Conservation (phyloP, 1,140 invertebrate genomes). For the Scaptomyza hsui region DNA sequence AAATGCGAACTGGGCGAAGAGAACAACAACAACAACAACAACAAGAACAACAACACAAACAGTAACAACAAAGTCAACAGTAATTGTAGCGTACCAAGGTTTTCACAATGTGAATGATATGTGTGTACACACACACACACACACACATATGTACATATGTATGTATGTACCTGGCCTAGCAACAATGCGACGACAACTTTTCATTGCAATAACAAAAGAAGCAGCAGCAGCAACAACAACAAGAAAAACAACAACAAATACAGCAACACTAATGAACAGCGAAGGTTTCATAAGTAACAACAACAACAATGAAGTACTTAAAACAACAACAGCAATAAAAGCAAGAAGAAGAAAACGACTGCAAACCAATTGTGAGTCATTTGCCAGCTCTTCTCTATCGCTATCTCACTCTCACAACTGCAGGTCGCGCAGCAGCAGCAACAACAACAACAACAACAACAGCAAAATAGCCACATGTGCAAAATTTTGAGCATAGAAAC, state of each 20-base stretch:
- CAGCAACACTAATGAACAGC: conserved; percentile 48
- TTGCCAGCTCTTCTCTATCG: conserved; percentile 48
- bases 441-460: conserved; percentile 50
- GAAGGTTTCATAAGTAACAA: conserved; percentile 68
- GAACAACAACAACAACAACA: conserved; percentile 38
- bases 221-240: conserved; percentile 44
- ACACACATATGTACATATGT: conserved; percentile 42
- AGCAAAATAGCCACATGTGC: conserved; percentile 72
- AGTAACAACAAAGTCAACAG: conserved; percentile 67
- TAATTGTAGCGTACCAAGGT: conserved; percentile 79
- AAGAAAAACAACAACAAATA: conserved; percentile 39
- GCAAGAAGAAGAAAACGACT: conserved; percentile 58
- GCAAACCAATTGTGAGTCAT: conserved; percentile 74
- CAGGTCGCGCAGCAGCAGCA: conserved; percentile 52
- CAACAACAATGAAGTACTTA: conserved; percentile 60
- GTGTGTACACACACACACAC: conserved; percentile 5
- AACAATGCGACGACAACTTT: conserved; percentile 66
- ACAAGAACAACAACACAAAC: conserved; percentile 35
- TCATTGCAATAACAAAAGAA: conserved; percentile 56
- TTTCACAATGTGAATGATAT: conserved; percentile 79
- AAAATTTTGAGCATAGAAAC: conserved; percentile 80
- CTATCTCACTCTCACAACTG: conserved; percentile 31
- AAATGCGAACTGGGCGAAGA: conserved; percentile 70
- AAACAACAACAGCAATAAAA: conserved; percentile 63
- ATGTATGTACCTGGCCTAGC: conserved; percentile 71